phyloP scores from a whole-genome alignment of 2,888 invertebrate genomes.

The Polylopha cassiicola region DNA sequence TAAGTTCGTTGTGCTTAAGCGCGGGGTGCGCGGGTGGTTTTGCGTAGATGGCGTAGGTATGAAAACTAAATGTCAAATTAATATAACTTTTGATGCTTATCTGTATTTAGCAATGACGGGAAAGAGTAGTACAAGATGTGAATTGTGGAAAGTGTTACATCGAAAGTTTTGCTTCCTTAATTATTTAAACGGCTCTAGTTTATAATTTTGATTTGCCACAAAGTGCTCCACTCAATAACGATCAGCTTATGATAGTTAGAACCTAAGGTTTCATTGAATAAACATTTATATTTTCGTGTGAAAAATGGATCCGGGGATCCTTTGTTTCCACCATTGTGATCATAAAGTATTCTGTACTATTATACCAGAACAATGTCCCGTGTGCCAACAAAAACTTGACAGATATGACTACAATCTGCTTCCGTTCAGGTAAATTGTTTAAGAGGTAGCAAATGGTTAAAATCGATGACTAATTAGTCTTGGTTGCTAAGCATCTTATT shows the following conservation, averaged over 20 bases:
- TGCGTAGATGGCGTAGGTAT: no score
- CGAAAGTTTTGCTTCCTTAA: slow-evolving; percentile 49
- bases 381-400: slow-evolving; percentile 79
- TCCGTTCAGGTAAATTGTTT: slow-evolving; percentile 81
- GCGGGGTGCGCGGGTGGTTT: no score
- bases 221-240: slow-evolving; percentile 28
- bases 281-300: slow-evolving; percentile 32
- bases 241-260: slow-evolving; percentile 25
- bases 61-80: slow-evolving; percentile 7
- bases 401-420: slow-evolving; percentile 81
- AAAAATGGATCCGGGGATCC: slow-evolving; percentile 86
- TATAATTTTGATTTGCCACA: slow-evolving; percentile 34
- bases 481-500: slow-evolving; percentile 52
- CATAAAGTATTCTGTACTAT: slow-evolving; percentile 88
- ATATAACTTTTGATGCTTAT: slow-evolving; percentile 1
- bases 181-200: slow-evolving; percentile 36
- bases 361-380: slow-evolving; percentile 87
- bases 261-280: slow-evolving; percentile 47
- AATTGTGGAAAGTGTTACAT: slow-evolving; percentile 50
- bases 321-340: slow-evolving; percentile 94
- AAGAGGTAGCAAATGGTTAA: slow-evolving; percentile 1
- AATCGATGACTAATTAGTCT: slow-evolving; percentile 20
- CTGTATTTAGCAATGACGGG: slow-evolving; percentile 13
- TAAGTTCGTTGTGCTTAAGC: no score
- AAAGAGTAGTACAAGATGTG: slow-evolving; percentile 35